These are phyloP conservation scores for Anguilla japonica DNA, from an alignment of 2,113 vertebrate species.

Conservation along the genomic window DNA sequence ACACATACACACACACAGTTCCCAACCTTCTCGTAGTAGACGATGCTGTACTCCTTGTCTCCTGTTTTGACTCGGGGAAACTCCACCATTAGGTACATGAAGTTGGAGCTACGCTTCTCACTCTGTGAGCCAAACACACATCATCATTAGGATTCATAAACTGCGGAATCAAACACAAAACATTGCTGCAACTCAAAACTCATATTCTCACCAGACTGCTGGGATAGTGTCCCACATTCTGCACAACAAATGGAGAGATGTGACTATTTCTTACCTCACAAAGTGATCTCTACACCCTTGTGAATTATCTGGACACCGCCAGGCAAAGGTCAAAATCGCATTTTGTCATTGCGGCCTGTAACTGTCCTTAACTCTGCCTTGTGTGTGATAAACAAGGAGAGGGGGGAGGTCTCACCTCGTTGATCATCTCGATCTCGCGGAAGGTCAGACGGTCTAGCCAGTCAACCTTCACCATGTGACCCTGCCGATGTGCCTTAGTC, in stretches of 20 bases:
- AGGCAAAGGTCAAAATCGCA: not conserved
- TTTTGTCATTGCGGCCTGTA: not conserved
- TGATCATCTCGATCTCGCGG: slow-evolving; percentile 99
- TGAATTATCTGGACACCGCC: too few species aligned
- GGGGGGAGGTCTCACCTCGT: slow-evolving; percentile 76
- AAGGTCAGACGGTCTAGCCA: slow-evolving; percentile 98
- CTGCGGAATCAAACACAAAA: not conserved
- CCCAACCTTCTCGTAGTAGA: slow-evolving; percentile 97
- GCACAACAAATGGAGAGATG: not conserved
- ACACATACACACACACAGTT: not conserved
- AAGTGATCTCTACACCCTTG: too few species aligned
- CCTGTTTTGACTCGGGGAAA: slow-evolving; percentile 92
- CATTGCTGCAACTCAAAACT: not conserved
- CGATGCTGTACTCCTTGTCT: slow-evolving; percentile 92
- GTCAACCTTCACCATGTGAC: slow-evolving; percentile 98
- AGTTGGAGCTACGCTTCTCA: slow-evolving; percentile 97
- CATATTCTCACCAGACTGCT: not conserved
- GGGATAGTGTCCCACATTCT: too few species aligned
- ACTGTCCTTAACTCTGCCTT: too few species aligned
- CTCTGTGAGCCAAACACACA: slow-evolving; percentile 69
- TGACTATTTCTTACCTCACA: too few species aligned
- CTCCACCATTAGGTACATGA: slow-evolving; percentile 99
- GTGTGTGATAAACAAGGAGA: too few species aligned
- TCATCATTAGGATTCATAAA: not conserved
- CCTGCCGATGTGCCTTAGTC: slow-evolving; percentile 96